phyloP scores from a whole-genome alignment of 2,797 vertebrate species.

The Florisuga fusca region DNA sequence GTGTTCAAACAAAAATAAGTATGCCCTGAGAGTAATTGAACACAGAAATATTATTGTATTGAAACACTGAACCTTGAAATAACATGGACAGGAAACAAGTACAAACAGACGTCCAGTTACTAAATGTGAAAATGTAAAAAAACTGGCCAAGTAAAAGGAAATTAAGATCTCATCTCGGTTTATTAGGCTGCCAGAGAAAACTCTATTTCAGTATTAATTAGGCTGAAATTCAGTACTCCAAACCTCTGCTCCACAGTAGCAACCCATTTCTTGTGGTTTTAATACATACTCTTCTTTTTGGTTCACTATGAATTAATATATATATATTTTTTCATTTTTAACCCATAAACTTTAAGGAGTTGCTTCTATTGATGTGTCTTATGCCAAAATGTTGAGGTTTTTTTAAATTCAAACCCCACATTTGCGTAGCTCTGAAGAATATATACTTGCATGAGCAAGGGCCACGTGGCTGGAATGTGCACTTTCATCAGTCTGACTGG shows the following conservation, averaged over 20 bases:
- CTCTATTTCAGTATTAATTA: neutral
- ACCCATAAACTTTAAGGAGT: neutral
- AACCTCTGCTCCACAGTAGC: neutral
- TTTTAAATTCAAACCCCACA: neutral
- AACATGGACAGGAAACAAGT: neutral
- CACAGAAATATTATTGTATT: neutral
- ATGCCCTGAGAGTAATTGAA: neutral
- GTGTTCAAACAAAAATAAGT: slow-evolving; percentile 18
- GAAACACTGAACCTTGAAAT: neutral
- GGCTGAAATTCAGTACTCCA: neutral
- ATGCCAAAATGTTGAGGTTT: neutral
- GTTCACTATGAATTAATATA: neutral
- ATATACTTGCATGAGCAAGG: neutral
- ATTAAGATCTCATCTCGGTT: neutral
- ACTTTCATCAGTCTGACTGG: neutral
- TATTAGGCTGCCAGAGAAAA: neutral
- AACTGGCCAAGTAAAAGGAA: neutral
- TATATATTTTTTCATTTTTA: neutral
- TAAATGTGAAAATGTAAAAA: neutral
- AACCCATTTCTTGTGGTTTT: neutral
- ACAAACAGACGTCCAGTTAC: neutral
- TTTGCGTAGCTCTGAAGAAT: neutral
- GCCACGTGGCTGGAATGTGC: neutral
- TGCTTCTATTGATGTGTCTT: neutral
- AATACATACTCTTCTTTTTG: neutral